These are phyloP conservation scores for Porites australiensis DNA, from an alignment of 64 coral and sea anemone genomes.

Conservation along the genomic window DNA sequence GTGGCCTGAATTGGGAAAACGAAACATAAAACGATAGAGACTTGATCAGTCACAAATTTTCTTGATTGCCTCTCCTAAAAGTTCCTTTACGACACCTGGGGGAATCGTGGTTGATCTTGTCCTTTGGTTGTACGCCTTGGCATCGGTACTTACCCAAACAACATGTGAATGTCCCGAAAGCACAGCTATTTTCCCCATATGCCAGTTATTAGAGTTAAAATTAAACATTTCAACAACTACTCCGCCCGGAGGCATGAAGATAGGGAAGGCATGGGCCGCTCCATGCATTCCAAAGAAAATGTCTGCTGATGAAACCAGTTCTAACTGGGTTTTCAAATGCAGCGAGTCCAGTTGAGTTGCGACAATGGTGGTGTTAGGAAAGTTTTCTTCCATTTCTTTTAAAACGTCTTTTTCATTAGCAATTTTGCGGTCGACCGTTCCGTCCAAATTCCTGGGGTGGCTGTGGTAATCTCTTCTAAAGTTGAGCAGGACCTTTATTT, in stretches of 20 bases:
- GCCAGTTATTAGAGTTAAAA: slow-evolving; percentile 6
- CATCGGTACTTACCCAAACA: background rate
- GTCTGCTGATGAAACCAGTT: slow-evolving; percentile 18
- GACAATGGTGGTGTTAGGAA: background rate
- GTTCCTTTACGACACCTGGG: background rate
- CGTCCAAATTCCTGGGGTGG: slow-evolving; percentile 11
- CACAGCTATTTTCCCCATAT: slow-evolving; percentile 18
- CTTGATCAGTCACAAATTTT: background rate
- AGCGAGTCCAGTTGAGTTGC: background rate
- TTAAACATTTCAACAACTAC: slow-evolving; percentile 32
- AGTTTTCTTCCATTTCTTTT: background rate
- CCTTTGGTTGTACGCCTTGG: background rate
- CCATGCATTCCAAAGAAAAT: slow-evolving; percentile 47
- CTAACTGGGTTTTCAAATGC: slow-evolving; percentile 2
- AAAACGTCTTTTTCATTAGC: slow-evolving; percentile 31
- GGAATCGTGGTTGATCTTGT: slow-evolving; percentile 16
- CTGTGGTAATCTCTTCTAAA: slow-evolving; percentile 29
- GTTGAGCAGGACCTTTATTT: background rate
- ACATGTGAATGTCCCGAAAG: slow-evolving; percentile 34
- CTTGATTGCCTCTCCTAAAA: background rate
- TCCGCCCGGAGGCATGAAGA: slow-evolving; percentile 27
- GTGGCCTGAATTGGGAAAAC: too few relatives aligned
- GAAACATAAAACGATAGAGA: too few relatives aligned
- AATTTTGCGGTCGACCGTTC: background rate
- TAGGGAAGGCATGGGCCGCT: slow-evolving; percentile 11